Conservation (phyloP, 2,113 vertebrate genomes). For the Alosa alosa region DNA sequence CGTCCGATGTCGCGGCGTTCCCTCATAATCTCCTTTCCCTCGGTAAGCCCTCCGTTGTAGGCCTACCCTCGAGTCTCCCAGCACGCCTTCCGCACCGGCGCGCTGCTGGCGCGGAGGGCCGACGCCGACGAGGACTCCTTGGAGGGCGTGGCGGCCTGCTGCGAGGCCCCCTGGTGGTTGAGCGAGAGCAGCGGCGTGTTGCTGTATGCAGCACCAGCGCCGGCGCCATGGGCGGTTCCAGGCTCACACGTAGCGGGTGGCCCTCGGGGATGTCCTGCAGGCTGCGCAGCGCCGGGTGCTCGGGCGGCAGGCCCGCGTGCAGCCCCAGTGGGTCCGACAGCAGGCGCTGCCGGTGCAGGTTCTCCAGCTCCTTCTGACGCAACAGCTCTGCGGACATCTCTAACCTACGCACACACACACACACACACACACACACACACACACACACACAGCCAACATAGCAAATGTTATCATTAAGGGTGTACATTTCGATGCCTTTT, state of each 20-base stretch:
- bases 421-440: neutral
- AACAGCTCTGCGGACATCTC: slow-evolving; percentile 94
- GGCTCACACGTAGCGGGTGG: slow-evolving; percentile 79
- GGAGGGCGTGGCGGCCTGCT: slow-evolving; percentile 54
- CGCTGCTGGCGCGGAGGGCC: too few relatives aligned
- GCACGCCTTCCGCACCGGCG: too few relatives aligned
- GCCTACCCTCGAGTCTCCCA: too few relatives aligned
- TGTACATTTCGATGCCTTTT: neutral
- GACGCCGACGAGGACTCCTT: slow-evolving; percentile 64
- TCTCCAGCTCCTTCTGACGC: slow-evolving; percentile 91
- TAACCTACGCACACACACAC: slow-evolving; percentile 65
- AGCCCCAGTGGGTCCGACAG: slow-evolving; percentile 78
- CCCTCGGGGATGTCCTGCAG: slow-evolving; percentile 85
- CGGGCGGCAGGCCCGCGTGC: slow-evolving; percentile 75
- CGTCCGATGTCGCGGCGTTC: too few relatives aligned
- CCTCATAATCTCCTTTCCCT: too few relatives aligned
- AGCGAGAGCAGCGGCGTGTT: slow-evolving; percentile 81
- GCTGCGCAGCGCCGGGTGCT: slow-evolving; percentile 84
- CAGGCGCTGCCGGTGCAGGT: slow-evolving; percentile 79
- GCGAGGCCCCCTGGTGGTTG: slow-evolving; percentile 72
- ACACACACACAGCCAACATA: neutral
- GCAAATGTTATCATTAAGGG: neutral
- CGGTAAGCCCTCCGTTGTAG: too few relatives aligned
- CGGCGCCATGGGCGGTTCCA: too few relatives aligned
- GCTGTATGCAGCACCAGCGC: slow-evolving; percentile 88